Percentiles rank a stretch among this genome's conserved stretches.
These are phyloP conservation scores for Columba livia DNA, from an alignment of 2,113 vertebrate species.

Conservation along the genomic window DNA sequence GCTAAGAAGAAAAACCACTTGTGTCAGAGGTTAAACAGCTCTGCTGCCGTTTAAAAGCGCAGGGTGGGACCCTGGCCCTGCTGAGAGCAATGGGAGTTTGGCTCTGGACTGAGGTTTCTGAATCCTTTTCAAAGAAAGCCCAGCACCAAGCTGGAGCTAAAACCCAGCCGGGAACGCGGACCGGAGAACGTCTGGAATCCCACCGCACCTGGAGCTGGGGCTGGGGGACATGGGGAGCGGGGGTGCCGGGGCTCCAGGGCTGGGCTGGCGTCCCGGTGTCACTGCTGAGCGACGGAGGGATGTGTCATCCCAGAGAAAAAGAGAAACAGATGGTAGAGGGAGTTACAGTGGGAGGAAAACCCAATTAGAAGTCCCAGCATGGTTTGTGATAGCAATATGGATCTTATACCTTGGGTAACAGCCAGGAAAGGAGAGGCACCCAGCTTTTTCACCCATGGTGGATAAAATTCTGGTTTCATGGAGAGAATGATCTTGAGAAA, in stretches of 20 bases:
- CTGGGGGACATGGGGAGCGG: neutral
- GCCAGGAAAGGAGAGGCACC: constrained; percentile 53
- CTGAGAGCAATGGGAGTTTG: neutral
- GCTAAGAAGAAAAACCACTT: neutral
- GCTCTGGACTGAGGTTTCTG: neutral
- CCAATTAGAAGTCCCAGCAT: constrained; percentile 71
- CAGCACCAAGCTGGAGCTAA: neutral
- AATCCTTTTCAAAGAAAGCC: neutral
- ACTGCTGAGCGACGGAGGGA: constrained; percentile 57
- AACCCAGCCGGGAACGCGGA: accelerated
- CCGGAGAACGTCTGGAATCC: neutral
- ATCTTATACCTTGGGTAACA: constrained; percentile 63
- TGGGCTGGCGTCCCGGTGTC: constrained; percentile 25
- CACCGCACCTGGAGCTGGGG: neutral
- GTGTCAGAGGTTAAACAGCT: neutral
- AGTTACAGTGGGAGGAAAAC: constrained; percentile 74
- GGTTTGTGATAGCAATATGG: constrained; percentile 63
- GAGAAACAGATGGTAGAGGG: constrained; percentile 69
- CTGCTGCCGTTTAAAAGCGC: neutral
- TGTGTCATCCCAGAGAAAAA: constrained; percentile 57
- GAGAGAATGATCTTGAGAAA: neutral
- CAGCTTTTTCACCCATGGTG: constrained; percentile 32
- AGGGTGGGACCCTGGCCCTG: neutral
- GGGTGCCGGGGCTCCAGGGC: neutral
- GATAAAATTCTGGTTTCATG: constrained; percentile 26